Evolutionary conservation across 1,140 invertebrate species (phyloP).

Genomic region (Sinella curviseta): DNA sequence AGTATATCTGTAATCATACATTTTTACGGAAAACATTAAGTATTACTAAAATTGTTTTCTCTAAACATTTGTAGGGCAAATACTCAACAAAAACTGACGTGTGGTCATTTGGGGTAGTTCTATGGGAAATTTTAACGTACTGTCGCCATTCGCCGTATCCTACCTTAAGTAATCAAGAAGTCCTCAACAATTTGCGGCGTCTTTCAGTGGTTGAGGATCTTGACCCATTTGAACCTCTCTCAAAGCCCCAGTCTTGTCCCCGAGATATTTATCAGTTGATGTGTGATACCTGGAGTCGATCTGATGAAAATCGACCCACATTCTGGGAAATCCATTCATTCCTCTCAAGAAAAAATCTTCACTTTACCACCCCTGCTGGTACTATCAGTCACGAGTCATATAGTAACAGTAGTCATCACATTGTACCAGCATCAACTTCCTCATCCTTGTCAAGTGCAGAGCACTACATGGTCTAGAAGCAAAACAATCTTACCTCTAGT

Average conservation of each 20-base stretch:
- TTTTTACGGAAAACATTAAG: too few species aligned
- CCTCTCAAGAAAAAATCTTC: conserved; percentile 79
- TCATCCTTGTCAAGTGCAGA: conserved; percentile 33
- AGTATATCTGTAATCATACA: not conserved
- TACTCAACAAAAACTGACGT: conserved; percentile 77
- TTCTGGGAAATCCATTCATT: conserved; percentile 86
- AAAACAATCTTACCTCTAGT: too few species aligned
- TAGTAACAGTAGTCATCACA: conserved; percentile 1
- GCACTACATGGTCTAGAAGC: conserved; percentile 42
- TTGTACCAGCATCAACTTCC: conserved; percentile 27
- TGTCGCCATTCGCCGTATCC: conserved; percentile 70
- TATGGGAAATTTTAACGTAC: conserved; percentile 67
- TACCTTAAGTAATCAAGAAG: conserved; percentile 67
- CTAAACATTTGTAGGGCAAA: conserved; percentile 51
- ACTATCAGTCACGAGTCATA: not conserved
- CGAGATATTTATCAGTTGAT: conserved; percentile 86
- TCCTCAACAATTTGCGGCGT: conserved; percentile 70
- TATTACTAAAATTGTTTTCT: conserved; percentile 20
- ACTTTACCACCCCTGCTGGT: conserved; percentile 61
- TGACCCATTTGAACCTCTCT: conserved; percentile 63
- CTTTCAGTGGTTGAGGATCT: conserved; percentile 64
- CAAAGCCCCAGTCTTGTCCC: conserved; percentile 69
- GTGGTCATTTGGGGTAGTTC: conserved; percentile 74
- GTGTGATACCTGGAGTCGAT: conserved; percentile 83
- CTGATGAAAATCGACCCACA: conserved; percentile 73